Conservation (phyloP, 1,140 invertebrate genomes). For the Musca vetustissima region DNA sequence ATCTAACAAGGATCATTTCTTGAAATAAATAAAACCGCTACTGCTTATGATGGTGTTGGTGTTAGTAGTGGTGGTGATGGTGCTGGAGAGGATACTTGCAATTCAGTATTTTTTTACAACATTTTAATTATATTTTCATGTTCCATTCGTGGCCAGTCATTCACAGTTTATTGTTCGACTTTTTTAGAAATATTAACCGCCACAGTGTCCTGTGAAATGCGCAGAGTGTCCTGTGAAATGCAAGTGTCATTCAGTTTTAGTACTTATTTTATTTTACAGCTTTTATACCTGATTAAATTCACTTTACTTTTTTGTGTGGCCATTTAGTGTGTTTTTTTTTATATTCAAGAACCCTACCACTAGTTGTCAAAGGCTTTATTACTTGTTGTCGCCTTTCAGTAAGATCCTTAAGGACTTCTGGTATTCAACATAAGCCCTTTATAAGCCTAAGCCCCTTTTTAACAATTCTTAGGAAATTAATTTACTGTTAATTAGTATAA, state of each 20-base stretch:
- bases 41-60: too few species aligned
- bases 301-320: too few species aligned
- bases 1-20: too few species aligned
- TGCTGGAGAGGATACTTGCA: not conserved
- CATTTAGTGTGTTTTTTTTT: not conserved
- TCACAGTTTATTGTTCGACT: not conserved
- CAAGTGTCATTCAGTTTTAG: not conserved
- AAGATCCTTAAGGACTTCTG: conserved; percentile 11
- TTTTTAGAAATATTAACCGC: not conserved
- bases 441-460: conserved; percentile 4
- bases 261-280: not conserved
- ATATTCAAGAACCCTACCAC: not conserved
- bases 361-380: not conserved
- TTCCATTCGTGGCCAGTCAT: conserved; percentile 11
- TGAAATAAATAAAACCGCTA: too few species aligned
- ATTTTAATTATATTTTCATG: conserved; percentile 22
- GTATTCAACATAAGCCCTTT: not conserved
- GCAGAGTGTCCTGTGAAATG: not conserved
- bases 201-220: too few species aligned
- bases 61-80: too few species aligned
- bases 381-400: not conserved
- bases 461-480: conserved; percentile 18
- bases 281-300: too few species aligned
- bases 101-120: conserved; percentile 7
- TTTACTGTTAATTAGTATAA: conserved; percentile 14